Base-by-base conservation (phyloP, 2,797 vertebrate species). In the Halcyon leucocephala region DNA sequence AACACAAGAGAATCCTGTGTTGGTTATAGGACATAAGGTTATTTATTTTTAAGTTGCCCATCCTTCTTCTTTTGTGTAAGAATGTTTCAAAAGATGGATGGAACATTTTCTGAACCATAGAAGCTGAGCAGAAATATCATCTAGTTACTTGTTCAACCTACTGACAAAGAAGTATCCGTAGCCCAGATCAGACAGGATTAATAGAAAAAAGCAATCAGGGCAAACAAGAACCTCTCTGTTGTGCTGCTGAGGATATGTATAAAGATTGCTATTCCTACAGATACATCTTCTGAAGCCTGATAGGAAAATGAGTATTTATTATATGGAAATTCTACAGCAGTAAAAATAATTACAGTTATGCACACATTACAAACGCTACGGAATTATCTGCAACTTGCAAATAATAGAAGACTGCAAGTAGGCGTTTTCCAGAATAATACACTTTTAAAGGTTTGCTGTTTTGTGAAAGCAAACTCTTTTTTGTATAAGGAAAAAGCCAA, bases 1-100 rank as follows among this genome's bases (percentile, higher is more conserved):
- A 41, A 17, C 0, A 3, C 1, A 1, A 58, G 26, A 73, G 60
- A 80, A 82, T 70, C 51, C 25, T 37, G 7, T 1, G 1, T 4
- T 37, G 33, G 9, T 60, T 55, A 52, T 2, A 52, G 42, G 26
- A 64, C 19, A 14, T 12, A 10, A 73, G 4, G 6, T 4, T 24
- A 83, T n/a, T 78, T 77, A n/a, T 62, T 79, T 65, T 64, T 17
- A 78, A 55, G 15, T 31, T 71, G 28, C 31, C 33, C 41, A 62
- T 18, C 28, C 31, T 42, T 79, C 52, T 66, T 10, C 6, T 57
- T 71, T 57, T 52, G 20, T 35, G 14, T 42, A 66, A 86, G 22
- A 62, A 79, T 19, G 17, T 46, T 85, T 85, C 54, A 57, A 44
- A 81, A 82, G 49, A 9, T 28, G 28, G 39, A 58, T 22, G 31